Evolutionary conservation across 2,888 invertebrate species (phyloP), one percentile per base, ranked within the genome.

Genomic region (Cremastinae sp.): DNA sequence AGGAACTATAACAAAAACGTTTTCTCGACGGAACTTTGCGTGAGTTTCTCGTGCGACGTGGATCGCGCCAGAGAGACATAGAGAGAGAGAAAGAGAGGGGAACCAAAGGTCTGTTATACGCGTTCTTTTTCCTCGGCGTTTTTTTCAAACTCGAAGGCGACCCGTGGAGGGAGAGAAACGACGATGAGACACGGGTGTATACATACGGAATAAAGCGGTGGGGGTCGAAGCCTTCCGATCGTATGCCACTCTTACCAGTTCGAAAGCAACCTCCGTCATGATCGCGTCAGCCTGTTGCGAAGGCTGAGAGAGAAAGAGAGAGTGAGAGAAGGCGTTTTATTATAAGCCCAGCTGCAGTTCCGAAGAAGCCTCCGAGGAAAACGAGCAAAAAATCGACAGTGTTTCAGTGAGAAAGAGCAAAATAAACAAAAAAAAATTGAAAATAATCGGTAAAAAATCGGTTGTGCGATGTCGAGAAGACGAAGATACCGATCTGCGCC

Each of bases 181-280:
- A 59, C 56, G 68, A 68, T 47, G 28, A 14, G 80, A 81, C 81
- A 61, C 73, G 64, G 45, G 64, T 28, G 28, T 47, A 43, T 64
- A 75, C 69, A 75, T 58, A 43, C 49, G 62, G 59, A 75, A 70
- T 62, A 59, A 66, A 59, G 47, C 56, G 65, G 80, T 78, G 83
- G 86, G 83, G 84, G 86, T 85, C 85, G 81, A 82, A 84, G 84
- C 84, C 83, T 84, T 74, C 77, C 81, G 87, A 87, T 88, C 87
- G 87, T 86, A 85, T 86, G 84, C 85, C 81, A 83, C 83, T 83
- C 80, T 80, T 81, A 81, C 77, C 89, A 89, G 89, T 89, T 86
- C 82, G 83, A 87, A 88, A 88, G 88, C 87, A 87, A 87, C 87
- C 88, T 86, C 84, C 86, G 88, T 85, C 83, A 87, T 84, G 89